Percentiles rank a stretch among this genome's conserved stretches.
Evolutionary conservation across 2,113 vertebrate genomes (phyloP).

Genomic region (Megaleporinus macrocephalus): DNA sequence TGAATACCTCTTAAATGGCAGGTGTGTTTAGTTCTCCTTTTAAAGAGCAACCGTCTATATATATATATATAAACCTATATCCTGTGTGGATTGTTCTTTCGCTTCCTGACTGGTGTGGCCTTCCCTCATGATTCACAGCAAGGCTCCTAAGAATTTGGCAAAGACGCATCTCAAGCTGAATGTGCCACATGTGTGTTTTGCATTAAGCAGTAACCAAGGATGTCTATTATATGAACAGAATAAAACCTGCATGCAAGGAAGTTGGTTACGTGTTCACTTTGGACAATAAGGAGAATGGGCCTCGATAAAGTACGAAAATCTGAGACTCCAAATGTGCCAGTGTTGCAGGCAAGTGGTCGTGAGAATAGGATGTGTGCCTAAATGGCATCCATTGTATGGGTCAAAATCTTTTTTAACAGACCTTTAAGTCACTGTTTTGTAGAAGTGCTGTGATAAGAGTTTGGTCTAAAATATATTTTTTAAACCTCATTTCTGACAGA

Average conservation of each 20-base stretch:
- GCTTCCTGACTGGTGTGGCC: conserved; percentile 46
- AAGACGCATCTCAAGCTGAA: conserved; percentile 51
- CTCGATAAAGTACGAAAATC: background rate
- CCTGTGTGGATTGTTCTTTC: conserved; percentile 44
- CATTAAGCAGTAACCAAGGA: conserved; percentile 63
- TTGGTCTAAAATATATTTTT: too few species aligned
- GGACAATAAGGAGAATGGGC: conserved; percentile 65
- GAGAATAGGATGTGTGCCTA: background rate
- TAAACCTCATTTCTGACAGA: too few species aligned
- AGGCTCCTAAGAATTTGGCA: conserved; percentile 4
- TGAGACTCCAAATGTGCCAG: background rate
- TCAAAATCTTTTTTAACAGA: background rate
- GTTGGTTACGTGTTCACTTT: conserved; percentile 34
- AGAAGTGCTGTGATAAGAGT: too few species aligned
- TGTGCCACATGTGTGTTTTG: conserved; percentile 73
- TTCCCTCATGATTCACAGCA: conserved; percentile 18
- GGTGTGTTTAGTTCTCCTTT: background rate
- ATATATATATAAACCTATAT: conserved; percentile 47
- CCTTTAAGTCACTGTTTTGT: too few species aligned
- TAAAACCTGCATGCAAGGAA: conserved; percentile 68
- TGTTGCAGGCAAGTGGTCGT: background rate
- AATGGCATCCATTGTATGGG: conserved; percentile 41
- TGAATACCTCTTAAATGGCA: conserved; percentile 26
- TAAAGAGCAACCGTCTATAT: conserved; percentile 32
- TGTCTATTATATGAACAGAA: conserved; percentile 54